Base-by-base conservation (phyloP, 2,113 vertebrate species). In the Lontra canadensis region DNA sequence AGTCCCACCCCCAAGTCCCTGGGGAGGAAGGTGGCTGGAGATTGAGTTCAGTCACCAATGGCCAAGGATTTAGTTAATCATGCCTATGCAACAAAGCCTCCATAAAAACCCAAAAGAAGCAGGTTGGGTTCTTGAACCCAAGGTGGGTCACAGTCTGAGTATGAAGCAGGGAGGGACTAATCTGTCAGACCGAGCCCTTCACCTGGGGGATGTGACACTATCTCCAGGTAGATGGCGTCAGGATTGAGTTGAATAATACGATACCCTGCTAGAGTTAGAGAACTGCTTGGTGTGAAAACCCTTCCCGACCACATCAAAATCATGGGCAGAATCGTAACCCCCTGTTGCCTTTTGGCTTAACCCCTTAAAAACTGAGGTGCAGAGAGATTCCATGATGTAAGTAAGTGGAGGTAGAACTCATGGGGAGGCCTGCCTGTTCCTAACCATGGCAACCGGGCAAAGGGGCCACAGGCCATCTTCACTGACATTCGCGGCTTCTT, bases 401-500 rank as follows among this genome's bases (percentile, higher is more conserved):
- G 42, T 3, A 36, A 42, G 29, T 10, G 21, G 39, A 31, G 49
- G n/a, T 1, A 8, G 29, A 2, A 29, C 4, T 55, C 14, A n/a
- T 17, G 21, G 2, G 8, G 18, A 42, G 29, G 13, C 25, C 52
- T 25, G 29, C 29, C 81, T 73, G 11, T 39, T 74, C 13, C 12
- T 23, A 47, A 67, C 57, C 47, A 49, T 3, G 1, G 8, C 17
- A 23, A 63, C 10, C 29, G 2, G 9, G 52, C 39, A 61, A 80
- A 69, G 20, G 20, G 23, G 25, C 69, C 36, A 39, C 0, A 0
- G 12, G 65, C 9, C 47, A 8, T 25, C 39, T 21, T 18, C 13
- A 6, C 2, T 3, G 13, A 20, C 18, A 7, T 47, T 15, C 5
- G 0, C 3, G 17, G 15, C 6, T 49, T 44, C 13, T n/a, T n/a